Percentiles rank a stretch among this genome's conserved stretches.
Evolutionary conservation across 1,140 invertebrate species (phyloP).

Genomic region (Andrena cerasifolii): DNA sequence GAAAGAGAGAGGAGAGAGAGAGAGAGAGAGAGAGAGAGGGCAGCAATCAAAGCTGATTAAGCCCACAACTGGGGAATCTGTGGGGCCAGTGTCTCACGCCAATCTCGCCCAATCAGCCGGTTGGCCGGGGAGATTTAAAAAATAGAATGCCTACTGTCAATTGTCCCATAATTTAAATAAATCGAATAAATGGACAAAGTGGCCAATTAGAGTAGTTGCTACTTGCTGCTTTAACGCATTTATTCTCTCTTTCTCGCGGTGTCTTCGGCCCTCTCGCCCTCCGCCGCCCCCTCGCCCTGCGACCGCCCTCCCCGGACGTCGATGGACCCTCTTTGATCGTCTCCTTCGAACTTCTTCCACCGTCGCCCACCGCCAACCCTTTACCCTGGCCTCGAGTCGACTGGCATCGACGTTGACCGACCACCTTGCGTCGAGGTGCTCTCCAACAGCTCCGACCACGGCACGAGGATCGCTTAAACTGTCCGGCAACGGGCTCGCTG

Average conservation of each 20-base stretch:
- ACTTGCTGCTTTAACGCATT: conserved; percentile 80
- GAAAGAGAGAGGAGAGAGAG: conserved; percentile 54
- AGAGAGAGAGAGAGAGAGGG: conserved; percentile 71
- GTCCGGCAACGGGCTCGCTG: background rate
- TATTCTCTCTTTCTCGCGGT: conserved; percentile 78
- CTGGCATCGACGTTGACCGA: conserved; percentile 48
- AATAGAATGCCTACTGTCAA: conserved; percentile 84
- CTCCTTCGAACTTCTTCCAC: conserved; percentile 25
- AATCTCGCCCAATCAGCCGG: conserved; percentile 82
- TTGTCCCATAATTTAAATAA: conserved; percentile 84
- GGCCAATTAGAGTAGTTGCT: conserved; percentile 83
- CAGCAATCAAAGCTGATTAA: conserved; percentile 83
- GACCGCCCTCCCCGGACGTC: background rate
- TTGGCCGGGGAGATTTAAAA: conserved; percentile 82
- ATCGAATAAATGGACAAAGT: conserved; percentile 84
- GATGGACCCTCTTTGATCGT: conserved; percentile 16
- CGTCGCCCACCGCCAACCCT: background rate
- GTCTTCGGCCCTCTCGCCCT: conserved; percentile 62
- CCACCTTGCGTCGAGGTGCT: conserved; percentile 54
- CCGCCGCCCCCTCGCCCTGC: background rate
- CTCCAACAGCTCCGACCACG: conserved; percentile 30
- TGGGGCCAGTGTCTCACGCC: conserved; percentile 83
- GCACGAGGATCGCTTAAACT: conserved; percentile 44
- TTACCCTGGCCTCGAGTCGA: background rate
- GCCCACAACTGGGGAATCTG: conserved; percentile 83